These are phyloP conservation scores for Tachysurus vachellii DNA, from an alignment of 2,113 vertebrate genomes.

Conservation along the genomic window DNA sequence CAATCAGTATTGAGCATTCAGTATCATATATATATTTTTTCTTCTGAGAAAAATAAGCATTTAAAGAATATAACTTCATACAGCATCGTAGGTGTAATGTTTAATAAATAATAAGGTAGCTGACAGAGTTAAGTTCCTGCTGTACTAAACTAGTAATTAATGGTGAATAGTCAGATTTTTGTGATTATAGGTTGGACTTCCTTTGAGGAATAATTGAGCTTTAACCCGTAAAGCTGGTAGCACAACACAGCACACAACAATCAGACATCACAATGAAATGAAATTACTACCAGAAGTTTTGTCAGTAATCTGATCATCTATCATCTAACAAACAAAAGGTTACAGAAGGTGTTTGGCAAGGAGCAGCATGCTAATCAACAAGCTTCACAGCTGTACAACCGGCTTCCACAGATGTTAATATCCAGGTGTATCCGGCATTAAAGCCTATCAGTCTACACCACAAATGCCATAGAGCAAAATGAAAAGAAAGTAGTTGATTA, in stretches of 20 bases:
- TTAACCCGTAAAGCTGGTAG: neutral
- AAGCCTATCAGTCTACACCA: conserved; percentile 14
- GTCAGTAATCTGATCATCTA: conserved; percentile 25
- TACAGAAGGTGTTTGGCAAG: conserved; percentile 20
- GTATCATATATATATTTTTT: no score
- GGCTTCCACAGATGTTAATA: conserved; percentile 26
- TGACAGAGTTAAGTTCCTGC: neutral
- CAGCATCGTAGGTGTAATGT: neutral
- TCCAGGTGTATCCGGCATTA: conserved; percentile 24
- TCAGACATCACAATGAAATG: conserved; percentile 20
- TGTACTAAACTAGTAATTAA: neutral
- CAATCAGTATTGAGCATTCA: neutral
- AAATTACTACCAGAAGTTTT: conserved; percentile 40
- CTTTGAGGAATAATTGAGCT: conserved; percentile 8
- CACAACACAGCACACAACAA: conserved; percentile 12
- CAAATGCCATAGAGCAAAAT: conserved; percentile 3
- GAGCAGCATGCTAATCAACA: conserved; percentile 26
- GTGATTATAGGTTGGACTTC: neutral
- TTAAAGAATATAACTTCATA: conserved; percentile 5
- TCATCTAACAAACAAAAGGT: conserved; percentile 33
- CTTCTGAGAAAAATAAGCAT: conserved; percentile 12
- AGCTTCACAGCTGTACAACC: conserved; percentile 29
- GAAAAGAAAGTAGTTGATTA: conserved; percentile 25
- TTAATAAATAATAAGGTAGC: conserved; percentile 8
- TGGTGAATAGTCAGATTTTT: neutral